Base-by-base conservation (phyloP, 1,140 invertebrate genomes). In the Amyelois transitella region DNA sequence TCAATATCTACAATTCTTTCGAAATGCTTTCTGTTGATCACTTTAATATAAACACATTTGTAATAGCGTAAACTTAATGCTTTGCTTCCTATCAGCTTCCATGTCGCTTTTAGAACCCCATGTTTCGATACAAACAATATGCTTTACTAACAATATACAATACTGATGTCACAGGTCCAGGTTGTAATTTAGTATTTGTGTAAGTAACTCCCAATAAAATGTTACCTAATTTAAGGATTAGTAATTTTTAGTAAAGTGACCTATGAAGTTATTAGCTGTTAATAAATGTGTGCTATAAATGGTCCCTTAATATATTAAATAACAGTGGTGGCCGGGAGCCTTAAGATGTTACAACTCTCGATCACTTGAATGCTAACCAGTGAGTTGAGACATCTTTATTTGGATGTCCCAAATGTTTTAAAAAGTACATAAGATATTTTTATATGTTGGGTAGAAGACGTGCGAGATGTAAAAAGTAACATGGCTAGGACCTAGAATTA, bases 401-500 rank as follows among this genome's bases (percentile, higher is more conserved):
- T 67, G 68, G 66, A 72, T 77, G 72, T 67, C 51, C 53, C 62
- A 67, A 68, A 69, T 64, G 67, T 75, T 81, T 83, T 81, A 78
- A 72, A 79, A 75, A 82, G 76, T 81, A 85, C 80, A 87, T 85
- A 76, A 81, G 69, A 86, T 85, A 87, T 87, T 87, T 87, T 87
- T 87, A 76, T 87, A 87, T 85, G 81, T 84, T 82, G 77, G 76
- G 72, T 79, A 78, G 82, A 72, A 72, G 72, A 67, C 66, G 57
- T 68, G 76, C 72, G 65, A 81, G 66, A 68, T 80, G 80, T 83
- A 81, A 78, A 79, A 78, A 75, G 69, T 82, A 86, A 84, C 67
- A 76, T 78, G 75, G 76, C 75, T 84, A 84, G 81, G 72, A 78
- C 69, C 75, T 87, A 87, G 81, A 86, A 84, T 84, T 83, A 75